phyloP scores from a whole-genome alignment of 1,140 invertebrate species.

The Papilio polyxenes region DNA sequence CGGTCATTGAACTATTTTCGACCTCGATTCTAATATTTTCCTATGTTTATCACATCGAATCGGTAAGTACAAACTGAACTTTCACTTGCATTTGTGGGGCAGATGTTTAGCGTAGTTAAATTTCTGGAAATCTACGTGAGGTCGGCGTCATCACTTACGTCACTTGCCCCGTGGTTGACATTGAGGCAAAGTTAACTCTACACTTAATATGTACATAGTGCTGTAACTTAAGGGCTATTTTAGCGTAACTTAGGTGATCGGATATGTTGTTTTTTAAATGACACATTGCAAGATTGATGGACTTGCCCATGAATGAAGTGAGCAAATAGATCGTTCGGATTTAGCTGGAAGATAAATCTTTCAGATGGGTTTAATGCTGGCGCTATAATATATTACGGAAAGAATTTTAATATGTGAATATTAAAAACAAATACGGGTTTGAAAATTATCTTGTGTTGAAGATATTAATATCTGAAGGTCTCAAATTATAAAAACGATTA shows the following conservation, averaged over 20 bases:
- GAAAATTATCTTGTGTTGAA: not conserved
- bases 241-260: slow-evolving; percentile 17
- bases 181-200: slow-evolving; percentile 33
- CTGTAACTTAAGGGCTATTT: slow-evolving; percentile 39
- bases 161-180: slow-evolving; percentile 42
- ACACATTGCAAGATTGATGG: slow-evolving; percentile 68
- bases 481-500: no score
- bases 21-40: slow-evolving; percentile 13
- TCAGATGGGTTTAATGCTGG: not conserved
- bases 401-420: slow-evolving; percentile 10
- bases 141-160: slow-evolving; percentile 54
- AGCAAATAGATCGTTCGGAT: slow-evolving; percentile 52
- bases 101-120: slow-evolving; percentile 59
- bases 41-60: slow-evolving; percentile 10
- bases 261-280: slow-evolving; percentile 48
- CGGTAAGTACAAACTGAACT: slow-evolving; percentile 11
- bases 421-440: not conserved
- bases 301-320: slow-evolving; percentile 67
- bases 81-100: slow-evolving; percentile 50
- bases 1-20: not conserved
- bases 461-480: not conserved
- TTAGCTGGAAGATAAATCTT: slow-evolving; percentile 35
- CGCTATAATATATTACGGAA: not conserved
- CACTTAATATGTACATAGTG: slow-evolving; percentile 40
- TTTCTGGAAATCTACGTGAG: slow-evolving; percentile 55